Conservation (phyloP, 1,140 invertebrate genomes). For the Drosophila kikkawai region DNA sequence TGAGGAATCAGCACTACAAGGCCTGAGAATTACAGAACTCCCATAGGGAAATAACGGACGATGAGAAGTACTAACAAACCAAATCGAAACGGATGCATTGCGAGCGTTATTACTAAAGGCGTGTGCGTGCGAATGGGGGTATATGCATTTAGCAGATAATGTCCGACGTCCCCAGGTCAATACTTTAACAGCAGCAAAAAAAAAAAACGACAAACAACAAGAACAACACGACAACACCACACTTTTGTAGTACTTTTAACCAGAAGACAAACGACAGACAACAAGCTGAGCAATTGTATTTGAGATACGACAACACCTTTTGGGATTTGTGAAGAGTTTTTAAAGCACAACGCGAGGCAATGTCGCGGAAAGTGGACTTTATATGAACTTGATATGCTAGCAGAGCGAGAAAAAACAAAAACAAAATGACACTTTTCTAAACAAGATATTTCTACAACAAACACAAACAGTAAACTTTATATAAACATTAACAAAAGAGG, state of each 20-base stretch:
- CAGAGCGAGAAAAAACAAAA: constrained; percentile 31
- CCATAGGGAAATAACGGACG: constrained; percentile 84
- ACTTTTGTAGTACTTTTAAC: constrained; percentile 77
- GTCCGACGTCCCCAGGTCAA: constrained; percentile 33
- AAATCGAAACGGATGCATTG: constrained; percentile 70
- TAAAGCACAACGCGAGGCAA: constrained; percentile 21
- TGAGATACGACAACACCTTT: constrained; percentile 42
- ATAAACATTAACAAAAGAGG: constrained; percentile 26
- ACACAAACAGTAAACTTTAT: constrained; percentile 37
- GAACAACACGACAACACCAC: constrained; percentile 30
- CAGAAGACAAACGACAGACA: constrained; percentile 35
- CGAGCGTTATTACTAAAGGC: constrained; percentile 58
- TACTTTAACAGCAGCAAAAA: constrained; percentile 38
- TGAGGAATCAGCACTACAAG: constrained; percentile 89
- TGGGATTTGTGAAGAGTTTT: constrained; percentile 48
- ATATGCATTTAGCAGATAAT: constrained; percentile 52
- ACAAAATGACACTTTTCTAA: constrained; percentile 58
- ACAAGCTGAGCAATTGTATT: constrained; percentile 64
- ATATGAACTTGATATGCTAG: constrained; percentile 64
- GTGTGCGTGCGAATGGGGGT: constrained; percentile 27
- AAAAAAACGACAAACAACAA: constrained; percentile 21
- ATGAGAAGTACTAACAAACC: constrained; percentile 84
- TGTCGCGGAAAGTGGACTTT: constrained; percentile 45
- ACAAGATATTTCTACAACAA: constrained; percentile 56
- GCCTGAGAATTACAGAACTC: constrained; percentile 87